phyloP scores from a whole-genome alignment of 2,113 vertebrate genomes.

The Alligator sinensis region DNA sequence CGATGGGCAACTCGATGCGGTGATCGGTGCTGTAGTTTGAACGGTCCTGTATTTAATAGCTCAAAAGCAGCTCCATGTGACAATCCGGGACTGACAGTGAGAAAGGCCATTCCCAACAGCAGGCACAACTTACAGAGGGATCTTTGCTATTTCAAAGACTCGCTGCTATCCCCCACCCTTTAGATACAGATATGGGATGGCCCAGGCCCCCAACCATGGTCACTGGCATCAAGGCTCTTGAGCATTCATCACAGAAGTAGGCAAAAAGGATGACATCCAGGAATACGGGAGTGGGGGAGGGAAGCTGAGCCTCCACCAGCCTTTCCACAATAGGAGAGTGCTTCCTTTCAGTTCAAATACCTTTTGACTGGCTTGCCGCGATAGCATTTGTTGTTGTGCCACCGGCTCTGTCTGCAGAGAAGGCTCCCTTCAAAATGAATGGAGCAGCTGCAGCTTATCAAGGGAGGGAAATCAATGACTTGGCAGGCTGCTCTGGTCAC shows the following conservation, averaged over 20 bases:
- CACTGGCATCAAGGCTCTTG: not conserved
- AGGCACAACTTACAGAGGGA: not conserved
- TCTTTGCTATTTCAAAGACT: not conserved
- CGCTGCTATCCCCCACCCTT: not conserved
- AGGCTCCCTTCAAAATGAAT: not conserved
- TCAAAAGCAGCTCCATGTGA: not conserved
- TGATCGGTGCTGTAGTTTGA: not conserved
- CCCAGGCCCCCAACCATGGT: not conserved
- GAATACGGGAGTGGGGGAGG: not conserved
- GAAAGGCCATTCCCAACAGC: not conserved
- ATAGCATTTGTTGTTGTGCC: not conserved
- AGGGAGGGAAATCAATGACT: not conserved
- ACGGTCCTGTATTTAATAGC: not conserved
- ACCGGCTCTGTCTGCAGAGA: not conserved
- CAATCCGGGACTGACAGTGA: not conserved
- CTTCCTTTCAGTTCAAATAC: not conserved
- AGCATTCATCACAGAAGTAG: not conserved
- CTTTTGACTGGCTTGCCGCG: not conserved
- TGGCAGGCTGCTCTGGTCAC: not conserved
- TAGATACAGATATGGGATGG: not conserved
- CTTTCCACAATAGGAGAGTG: not conserved
- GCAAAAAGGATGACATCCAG: not conserved
- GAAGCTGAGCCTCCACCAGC: not conserved
- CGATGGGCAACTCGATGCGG: rapidly evolving
- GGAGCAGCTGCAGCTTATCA: not conserved